Conservation (phyloP, 1,140 invertebrate genomes). For the Doryteuthis pealeii region DNA sequence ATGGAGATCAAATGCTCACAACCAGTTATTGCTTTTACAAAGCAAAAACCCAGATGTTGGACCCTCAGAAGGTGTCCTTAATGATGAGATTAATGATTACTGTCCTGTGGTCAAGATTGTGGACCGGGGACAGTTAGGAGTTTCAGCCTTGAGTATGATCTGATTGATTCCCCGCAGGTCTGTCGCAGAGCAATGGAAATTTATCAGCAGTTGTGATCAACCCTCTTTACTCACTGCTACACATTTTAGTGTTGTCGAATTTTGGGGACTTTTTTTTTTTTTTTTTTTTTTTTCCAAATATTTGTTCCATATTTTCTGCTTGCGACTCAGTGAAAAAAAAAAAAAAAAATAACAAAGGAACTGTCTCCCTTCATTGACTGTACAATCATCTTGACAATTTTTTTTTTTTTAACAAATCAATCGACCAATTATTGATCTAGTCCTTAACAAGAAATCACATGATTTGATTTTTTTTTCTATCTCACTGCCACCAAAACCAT, state of each 20-base stretch:
- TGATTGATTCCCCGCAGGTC: conserved; percentile 24
- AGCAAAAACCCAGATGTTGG: not conserved
- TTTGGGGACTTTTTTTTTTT: not conserved
- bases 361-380: not conserved
- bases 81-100: not conserved
- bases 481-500: no score
- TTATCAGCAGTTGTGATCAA: conserved; percentile 17
- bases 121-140: not conserved
- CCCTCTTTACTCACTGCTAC: not conserved
- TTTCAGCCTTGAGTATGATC: conserved; percentile 19
- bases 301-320: no score
- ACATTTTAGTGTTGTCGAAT: not conserved
- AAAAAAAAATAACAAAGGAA: no score
- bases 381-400: not conserved
- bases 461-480: no score
- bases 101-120: conserved; percentile 13
- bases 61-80: conserved; percentile 16
- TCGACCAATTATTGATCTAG: no score
- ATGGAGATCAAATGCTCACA: conserved; percentile 29
- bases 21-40: not conserved
- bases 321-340: no score
- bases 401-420: no score
- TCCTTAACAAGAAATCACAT: no score
- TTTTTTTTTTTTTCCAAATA: not conserved
- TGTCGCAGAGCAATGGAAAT: conserved; percentile 26